Evolutionary conservation across 2,113 vertebrate genomes (phyloP), one percentile per base, ranked within the genome.

Genomic region (Myrmecophaga tridactyla): DNA sequence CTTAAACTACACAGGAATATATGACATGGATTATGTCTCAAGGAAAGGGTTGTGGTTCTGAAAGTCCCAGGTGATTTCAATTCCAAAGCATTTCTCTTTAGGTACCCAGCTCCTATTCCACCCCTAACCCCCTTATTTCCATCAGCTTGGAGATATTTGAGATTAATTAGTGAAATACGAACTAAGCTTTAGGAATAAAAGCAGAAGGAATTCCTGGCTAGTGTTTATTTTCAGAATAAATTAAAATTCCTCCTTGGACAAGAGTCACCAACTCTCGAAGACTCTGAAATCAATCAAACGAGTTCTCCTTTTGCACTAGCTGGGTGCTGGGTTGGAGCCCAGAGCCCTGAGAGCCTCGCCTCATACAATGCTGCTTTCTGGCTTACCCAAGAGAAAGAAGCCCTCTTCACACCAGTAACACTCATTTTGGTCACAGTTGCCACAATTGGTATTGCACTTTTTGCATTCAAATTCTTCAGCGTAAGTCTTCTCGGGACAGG

Each of bases 401-500:
- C 98, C 98, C 1, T 98, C 97, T 36, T 99, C 96, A 97, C 99
- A 99, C 46, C 97, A 99, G 93, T 98, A 97, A 97, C 99, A 99
- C 81, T 98, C 97, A 1, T 97, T 86, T 62, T 97, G 95, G 94
- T 99, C 98, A 95, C 99, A 99, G 97, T 89, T 98, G 4, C 85
- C 82, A 58, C 99, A 99, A 63, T 95, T 96, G 34, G 97, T 93
- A 2, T 97, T 96, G 82, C 99, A 99, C 0, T 97, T 95, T 89
- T 62, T 92, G 93, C 99, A 99, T 43, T 81, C 90, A 94, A 96
- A 97, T 14, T 98, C 96, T 53, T 97, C 97, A n/a, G 43, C 94
- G 95, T 98, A 99, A n/a, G 99, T 99, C 62, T 98, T 96, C 91
- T 99, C 98, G 10, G 99, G 99, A 81, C 99, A 99, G 53, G 91